Evolutionary conservation across 2,113 vertebrate genomes (phyloP), one percentile per base, ranked within the genome.

Genomic region (Semnornis frantzii): DNA sequence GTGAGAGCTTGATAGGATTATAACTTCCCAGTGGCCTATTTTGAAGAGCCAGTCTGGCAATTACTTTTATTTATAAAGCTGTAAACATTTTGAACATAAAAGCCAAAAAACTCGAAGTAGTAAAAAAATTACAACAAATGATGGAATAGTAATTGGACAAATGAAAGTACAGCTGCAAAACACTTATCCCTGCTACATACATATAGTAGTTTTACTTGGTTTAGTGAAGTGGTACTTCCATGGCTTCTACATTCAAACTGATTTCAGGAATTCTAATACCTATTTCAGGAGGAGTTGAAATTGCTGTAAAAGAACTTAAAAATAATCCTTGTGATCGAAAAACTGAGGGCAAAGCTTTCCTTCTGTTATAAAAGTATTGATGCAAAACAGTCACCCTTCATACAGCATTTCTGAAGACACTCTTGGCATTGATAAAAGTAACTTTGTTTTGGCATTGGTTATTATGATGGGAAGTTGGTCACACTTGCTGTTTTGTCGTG

Each of bases 31-130:
- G 82, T 94, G 93, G 90, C 80, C 89, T 96, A 82, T 89, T 96
- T 85, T 93, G 89, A 96, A 92, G 24, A 94, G 94, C 94, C 78
- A 92, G 33, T 81, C 94, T 97, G 93, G 91, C 93, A 96, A 94
- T 94, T 87, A 96, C 87, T 97, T 97, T 97, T 97, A 96, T 97
- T 97, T 97, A 97, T 97, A 97, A 97, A 96, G 96, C 96, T 96
- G 96, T 96, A 96, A 97, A 97, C 96, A 97, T 89, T 97, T 96
- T 89, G 92, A 96, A 96, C 81, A 94, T 93, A 95, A 97, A 97
- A 96, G 94, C 37, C 37, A 34, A 63, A 42, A 46, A 95, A 94
- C 90, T 93, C 85, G 97, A 97, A 97, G 54, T 87, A 94, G 71
- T 94, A 92, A 95, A 88, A 96, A 66, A 44, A 31, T 86, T 85